Conservation (phyloP, 92 coral and sea anemone species). For the Epizoanthus stellaris region DNA sequence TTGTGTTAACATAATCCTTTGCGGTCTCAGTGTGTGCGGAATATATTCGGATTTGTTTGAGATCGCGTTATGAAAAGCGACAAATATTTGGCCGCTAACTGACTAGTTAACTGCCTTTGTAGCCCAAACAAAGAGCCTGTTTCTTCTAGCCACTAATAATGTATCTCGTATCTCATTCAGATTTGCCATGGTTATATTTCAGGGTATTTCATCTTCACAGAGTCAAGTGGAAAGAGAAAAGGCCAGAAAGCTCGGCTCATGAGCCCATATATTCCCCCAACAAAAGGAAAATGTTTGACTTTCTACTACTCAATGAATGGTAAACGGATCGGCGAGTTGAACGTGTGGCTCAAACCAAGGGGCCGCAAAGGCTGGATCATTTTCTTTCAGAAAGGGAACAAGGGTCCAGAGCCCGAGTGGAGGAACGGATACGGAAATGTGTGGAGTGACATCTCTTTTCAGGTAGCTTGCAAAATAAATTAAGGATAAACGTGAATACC, state of each 20-base stretch:
- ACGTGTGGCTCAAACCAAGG: constrained; percentile 32
- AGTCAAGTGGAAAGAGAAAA: constrained; percentile 36
- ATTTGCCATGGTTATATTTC: background rate
- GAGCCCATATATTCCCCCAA: constrained; percentile 31
- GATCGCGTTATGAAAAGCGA: no score
- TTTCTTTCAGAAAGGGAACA: constrained; percentile 45
- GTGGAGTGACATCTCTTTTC: constrained; percentile 30
- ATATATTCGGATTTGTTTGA: no score
- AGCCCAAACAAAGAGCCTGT: no score
- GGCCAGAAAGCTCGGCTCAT: constrained; percentile 50
- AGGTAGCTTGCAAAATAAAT: constrained; percentile 1
- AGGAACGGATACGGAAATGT: constrained; percentile 50
- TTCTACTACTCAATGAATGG: constrained; percentile 63
- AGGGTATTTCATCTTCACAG: constrained; percentile 54
- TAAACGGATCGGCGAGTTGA: constrained; percentile 41
- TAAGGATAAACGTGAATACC: background rate
- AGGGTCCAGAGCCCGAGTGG: constrained; percentile 46
- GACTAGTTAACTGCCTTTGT: no score
- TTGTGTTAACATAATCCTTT: no score
- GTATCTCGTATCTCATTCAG: background rate
- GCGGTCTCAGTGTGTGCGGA: no score
- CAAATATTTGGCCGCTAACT: no score
- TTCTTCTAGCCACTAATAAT: no score
- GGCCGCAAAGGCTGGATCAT: constrained; percentile 15
- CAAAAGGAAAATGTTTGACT: constrained; percentile 43